Evolutionary conservation across 2,113 vertebrate species (phyloP).

Genomic region (Narcine bancroftii): DNA sequence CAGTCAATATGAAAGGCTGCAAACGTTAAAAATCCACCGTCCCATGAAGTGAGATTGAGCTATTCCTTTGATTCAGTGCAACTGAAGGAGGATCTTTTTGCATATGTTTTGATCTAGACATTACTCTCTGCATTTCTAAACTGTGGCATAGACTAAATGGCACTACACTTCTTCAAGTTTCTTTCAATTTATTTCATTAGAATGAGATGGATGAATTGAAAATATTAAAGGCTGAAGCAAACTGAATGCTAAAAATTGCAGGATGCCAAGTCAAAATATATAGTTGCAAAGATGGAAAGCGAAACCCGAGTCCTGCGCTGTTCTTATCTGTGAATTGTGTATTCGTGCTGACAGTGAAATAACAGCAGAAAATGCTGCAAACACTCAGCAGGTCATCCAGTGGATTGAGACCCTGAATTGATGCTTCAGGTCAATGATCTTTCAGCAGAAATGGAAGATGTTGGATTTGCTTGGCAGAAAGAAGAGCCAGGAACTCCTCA

Average conservation of each 20-base stretch:
- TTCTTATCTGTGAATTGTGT: not conserved
- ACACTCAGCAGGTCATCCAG: not conserved
- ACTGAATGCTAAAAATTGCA: not conserved
- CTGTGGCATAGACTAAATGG: not conserved
- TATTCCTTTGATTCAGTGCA: not conserved
- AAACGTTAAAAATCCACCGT: not conserved
- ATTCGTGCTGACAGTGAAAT: not conserved
- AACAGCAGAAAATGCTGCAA: not conserved
- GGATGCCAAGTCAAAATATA: not conserved
- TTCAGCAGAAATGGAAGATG: not conserved
- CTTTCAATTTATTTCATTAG: not conserved
- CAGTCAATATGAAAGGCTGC: not conserved
- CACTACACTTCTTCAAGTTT: not conserved
- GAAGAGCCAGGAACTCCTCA: not conserved
- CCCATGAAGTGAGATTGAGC: not conserved
- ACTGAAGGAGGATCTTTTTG: not conserved
- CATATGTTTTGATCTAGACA: not conserved
- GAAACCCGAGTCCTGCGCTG: not conserved
- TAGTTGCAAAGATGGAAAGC: not conserved
- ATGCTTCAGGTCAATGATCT: not conserved
- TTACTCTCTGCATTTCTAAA: not conserved
- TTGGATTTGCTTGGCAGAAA: not conserved
- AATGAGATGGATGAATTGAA: not conserved
- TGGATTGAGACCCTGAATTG: not conserved
- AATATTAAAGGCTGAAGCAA: not conserved